Evolutionary conservation across 2,113 vertebrate species (phyloP), one percentile per base, ranked within the genome.

Genomic region (Prinia subflava): DNA sequence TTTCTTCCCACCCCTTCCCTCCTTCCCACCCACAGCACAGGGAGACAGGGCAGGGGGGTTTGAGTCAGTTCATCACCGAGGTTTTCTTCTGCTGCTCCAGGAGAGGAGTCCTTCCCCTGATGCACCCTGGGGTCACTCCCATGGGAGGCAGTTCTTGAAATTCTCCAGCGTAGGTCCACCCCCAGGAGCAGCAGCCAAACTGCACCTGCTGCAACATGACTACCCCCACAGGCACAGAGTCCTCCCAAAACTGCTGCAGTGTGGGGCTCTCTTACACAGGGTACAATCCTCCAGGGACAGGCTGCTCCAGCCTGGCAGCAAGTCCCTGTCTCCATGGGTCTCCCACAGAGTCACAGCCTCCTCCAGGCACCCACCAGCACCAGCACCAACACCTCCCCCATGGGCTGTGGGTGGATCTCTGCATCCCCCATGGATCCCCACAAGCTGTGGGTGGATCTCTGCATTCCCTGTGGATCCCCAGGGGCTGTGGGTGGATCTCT

Each of bases 171-270:
- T 37, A 9, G 33, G 3, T 37, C 15, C 49, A 24, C 4, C 18
- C 16, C 6, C 35, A 39, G 0, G 1, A 50, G 20, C 21, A 31
- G n/a, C 42, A 49, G n/a, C 24, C 42, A 30, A 16, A 46, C 44
- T 0, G 0, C 27, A 49, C 15, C 21, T 24, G 21, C 44, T 31
- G 44, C 8, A 18, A 8, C 0, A 1, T 14, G 42, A 30, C 2
- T 37, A 8, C 25, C 33, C 12, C n/a, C 44, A 24, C 0, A 0
- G 27, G 27, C 27, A 37, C 6, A 47, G 20, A 47, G 20, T 5
- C 41, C 33, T 57, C 55, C 42, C 20, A 37, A 76, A 60, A 41
- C 17, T 18, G 17, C 74, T 9, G 28, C 1, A 1, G 4, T 1
- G 1, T 62, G 28, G 46, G n/a, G 11, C n/a, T 1, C n/a, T 60